Percentiles rank a stretch among this genome's conserved stretches.
These are phyloP conservation scores for Leucophenga montana DNA, from an alignment of 2,888 invertebrate genomes.

Conservation along the genomic window DNA sequence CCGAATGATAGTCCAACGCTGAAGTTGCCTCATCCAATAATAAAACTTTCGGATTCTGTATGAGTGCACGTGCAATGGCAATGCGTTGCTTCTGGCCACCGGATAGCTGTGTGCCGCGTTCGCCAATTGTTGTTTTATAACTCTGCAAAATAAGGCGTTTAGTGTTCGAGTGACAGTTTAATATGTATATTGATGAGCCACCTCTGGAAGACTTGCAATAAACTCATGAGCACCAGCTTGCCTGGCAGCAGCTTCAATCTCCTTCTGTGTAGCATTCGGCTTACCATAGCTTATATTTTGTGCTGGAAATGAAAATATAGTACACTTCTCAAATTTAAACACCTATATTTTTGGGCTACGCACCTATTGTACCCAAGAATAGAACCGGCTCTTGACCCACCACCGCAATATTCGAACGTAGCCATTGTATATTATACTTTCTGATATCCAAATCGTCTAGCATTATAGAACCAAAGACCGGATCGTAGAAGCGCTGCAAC, in stretches of 20 bases:
- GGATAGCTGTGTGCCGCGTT: slow-evolving; percentile 85
- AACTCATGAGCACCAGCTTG: slow-evolving; percentile 86
- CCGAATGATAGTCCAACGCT: slow-evolving; percentile 86
- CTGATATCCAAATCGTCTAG: slow-evolving; percentile 80
- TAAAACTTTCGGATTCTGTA: slow-evolving; percentile 83
- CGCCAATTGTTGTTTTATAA: slow-evolving; percentile 86
- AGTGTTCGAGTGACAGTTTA: not conserved
- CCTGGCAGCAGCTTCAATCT: slow-evolving; percentile 82
- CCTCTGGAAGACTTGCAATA: slow-evolving; percentile 82
- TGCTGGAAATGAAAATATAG: slow-evolving; percentile 48
- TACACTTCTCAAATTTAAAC: too few species aligned
- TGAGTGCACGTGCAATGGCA: slow-evolving; percentile 87
- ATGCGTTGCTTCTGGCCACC: slow-evolving; percentile 91
- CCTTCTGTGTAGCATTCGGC: slow-evolving; percentile 79
- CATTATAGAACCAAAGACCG: slow-evolving; percentile 75
- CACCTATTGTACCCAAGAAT: slow-evolving; percentile 83
- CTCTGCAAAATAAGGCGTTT: slow-evolving; percentile 73
- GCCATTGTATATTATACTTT: slow-evolving; percentile 81
- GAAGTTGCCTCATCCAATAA: slow-evolving; percentile 89
- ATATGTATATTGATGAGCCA: slow-evolving; percentile 69
- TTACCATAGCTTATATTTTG: slow-evolving; percentile 84
- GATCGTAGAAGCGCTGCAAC: slow-evolving; percentile 84
- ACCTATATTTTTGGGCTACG: not conserved
- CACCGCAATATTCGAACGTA: slow-evolving; percentile 85
- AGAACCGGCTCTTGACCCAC: slow-evolving; percentile 92